These are phyloP conservation scores for Palaemon carinicauda DNA, from an alignment of 1,140 invertebrate species.

Conservation along the genomic window DNA sequence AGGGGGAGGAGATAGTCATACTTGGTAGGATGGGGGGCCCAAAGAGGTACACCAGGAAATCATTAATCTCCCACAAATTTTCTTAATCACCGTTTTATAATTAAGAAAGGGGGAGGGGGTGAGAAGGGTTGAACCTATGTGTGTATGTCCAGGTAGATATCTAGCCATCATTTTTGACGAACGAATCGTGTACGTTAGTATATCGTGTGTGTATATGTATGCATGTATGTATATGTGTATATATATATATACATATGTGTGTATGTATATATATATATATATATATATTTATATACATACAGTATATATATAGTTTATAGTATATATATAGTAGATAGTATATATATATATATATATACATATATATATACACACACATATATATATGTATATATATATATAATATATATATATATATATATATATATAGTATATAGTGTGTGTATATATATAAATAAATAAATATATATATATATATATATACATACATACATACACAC, in stretches of 20 bases:
- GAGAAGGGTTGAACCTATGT: no score
- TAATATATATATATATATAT: not conserved
- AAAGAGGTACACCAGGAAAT: no score
- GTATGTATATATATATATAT: not conserved
- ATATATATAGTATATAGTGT: not conserved
- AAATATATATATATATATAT: not conserved
- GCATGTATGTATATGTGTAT: not conserved
- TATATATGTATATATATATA: not conserved
- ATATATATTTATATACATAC: not conserved
- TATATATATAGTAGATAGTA: no score
- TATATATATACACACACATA: not conserved
- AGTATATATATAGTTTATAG: no score
- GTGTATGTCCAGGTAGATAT: no score
- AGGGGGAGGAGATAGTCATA: not conserved
- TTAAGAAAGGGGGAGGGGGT: no score
- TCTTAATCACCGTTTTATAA: no score
- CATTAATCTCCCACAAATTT: no score
- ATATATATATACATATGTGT: not conserved
- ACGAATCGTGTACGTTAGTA: no score
- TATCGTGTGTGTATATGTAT: not conserved
- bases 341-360: not conserved
- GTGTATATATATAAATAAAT: not conserved
- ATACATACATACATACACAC: not conserved
- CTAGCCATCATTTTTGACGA: no score
- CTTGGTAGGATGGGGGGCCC: no score